phyloP scores from a whole-genome alignment of 2,113 vertebrate genomes.

The Actenoides lindsayi region DNA sequence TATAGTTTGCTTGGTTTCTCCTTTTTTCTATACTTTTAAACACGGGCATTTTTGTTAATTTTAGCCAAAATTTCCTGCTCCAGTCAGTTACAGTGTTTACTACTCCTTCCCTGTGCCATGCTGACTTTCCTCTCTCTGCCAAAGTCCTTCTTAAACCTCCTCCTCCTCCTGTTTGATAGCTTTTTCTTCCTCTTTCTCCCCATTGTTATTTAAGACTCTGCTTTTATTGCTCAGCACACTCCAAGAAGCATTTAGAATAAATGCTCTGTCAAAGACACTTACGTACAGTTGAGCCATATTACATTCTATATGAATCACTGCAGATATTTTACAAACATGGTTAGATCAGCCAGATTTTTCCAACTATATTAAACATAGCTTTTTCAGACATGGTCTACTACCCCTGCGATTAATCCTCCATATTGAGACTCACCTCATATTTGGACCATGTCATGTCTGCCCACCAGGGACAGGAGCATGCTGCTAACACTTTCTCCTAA shows the following conservation, averaged over 20 bases:
- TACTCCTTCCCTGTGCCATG: neutral
- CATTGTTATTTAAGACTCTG: slow-evolving; percentile 26
- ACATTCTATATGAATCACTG: slow-evolving; percentile 28
- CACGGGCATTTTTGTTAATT: neutral
- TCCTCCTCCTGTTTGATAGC: neutral
- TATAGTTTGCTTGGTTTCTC: neutral
- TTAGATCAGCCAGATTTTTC: slow-evolving; percentile 47
- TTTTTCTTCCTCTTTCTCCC: slow-evolving; percentile 10
- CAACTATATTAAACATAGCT: slow-evolving; percentile 1
- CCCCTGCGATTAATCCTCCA: neutral
- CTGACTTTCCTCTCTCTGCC: neutral
- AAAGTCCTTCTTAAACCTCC: slow-evolving; percentile 17
- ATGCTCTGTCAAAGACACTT: slow-evolving; percentile 58
- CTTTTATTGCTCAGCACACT: slow-evolving; percentile 46
- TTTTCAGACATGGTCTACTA: slow-evolving; percentile 32
- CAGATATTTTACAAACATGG: slow-evolving; percentile 11
- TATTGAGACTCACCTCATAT: slow-evolving; percentile 13
- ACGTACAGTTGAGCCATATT: slow-evolving; percentile 11
- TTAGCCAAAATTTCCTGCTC: neutral
- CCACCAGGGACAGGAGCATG: slow-evolving; percentile 31
- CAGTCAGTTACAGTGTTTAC: neutral
- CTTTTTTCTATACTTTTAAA: neutral
- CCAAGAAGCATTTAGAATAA: slow-evolving; percentile 51
- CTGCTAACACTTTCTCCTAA: slow-evolving; percentile 41
- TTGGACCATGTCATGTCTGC: slow-evolving; percentile 4